Evolutionary conservation across 2,113 vertebrate species (phyloP), one percentile per base, ranked within the genome.

Genomic region (Podilymbus podiceps): DNA sequence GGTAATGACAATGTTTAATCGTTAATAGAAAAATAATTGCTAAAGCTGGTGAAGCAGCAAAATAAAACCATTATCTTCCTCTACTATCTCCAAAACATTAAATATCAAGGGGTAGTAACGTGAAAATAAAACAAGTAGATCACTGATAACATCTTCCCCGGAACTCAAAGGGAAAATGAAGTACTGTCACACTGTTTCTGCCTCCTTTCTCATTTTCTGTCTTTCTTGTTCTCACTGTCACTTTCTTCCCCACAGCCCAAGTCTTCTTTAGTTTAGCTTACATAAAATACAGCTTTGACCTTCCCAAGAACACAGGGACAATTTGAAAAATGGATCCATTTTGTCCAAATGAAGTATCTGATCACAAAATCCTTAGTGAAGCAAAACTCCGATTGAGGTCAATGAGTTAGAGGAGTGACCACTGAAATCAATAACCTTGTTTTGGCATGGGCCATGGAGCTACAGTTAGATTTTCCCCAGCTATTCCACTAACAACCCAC

Each of bases 291-390:
- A 87, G 12, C 40, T 90, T 87, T 90, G 76, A 84, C 76, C 69
- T 95, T 88, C 75, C 15, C 15, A 84, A 75, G 49, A 66, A 79
- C 50, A 67, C 7, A 73, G 5, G 64, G 60, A 82, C 77, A 85
- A 78, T 92, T 81, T 94, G 77, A 94, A 95, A 87, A 85, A 95
- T 49, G 8, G 56, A 85, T 81, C 76, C 20, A 31, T 89, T 95
- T 93, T 87, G n/a, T 55, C 52, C 69, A 75, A 78, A 79, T 79
- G 40, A 91, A 82, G 30, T 71, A 81, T 71, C 74, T 88, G 69
- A 91, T 93, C 78, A 68, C 53, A 82, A 85, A 93, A 76, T 94
- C 87, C 77, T 82, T 91, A 85, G 35, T 46, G 35, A 72, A 84
- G 40, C 24, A 81, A 82, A 95, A 75, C 27, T 87, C 16, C 3